Percentiles rank a stretch among this genome's conserved stretches.
Evolutionary conservation across 2,797 vertebrate genomes (phyloP).

Genomic region (Artibeus jamaicensis): DNA sequence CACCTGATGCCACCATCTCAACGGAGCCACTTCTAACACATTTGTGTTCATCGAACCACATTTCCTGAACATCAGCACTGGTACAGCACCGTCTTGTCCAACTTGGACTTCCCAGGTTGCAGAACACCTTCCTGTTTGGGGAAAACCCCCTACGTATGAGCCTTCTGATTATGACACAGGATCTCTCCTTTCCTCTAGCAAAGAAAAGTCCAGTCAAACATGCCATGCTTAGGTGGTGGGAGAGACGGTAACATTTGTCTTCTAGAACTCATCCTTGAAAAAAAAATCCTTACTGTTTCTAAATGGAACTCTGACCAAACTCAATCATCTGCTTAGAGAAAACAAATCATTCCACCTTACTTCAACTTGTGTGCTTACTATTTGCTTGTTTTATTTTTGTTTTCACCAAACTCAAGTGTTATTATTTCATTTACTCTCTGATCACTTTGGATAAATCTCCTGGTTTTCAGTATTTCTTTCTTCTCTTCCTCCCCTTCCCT

Average conservation of each 20-base stretch:
- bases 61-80: background rate
- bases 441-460: background rate
- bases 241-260: background rate
- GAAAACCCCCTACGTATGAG: background rate
- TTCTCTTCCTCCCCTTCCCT: background rate
- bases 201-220: background rate
- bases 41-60: accelerated
- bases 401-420: background rate
- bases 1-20: background rate
- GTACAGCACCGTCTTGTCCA: background rate
- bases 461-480: background rate
- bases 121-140: background rate
- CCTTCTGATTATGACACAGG: background rate
- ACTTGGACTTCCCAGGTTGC: background rate
- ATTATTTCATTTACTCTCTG: background rate
- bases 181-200: background rate
- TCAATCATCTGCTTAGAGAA: background rate
- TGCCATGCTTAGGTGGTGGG: background rate
- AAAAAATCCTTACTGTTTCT: background rate
- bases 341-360: background rate
- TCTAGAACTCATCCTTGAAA: background rate
- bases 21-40: background rate
- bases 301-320: background rate
- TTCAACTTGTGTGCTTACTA: background rate
- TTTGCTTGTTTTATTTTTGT: background rate